Conservation (phyloP, 2,113 vertebrate species). For the Elaphurus davidianus region DNA sequence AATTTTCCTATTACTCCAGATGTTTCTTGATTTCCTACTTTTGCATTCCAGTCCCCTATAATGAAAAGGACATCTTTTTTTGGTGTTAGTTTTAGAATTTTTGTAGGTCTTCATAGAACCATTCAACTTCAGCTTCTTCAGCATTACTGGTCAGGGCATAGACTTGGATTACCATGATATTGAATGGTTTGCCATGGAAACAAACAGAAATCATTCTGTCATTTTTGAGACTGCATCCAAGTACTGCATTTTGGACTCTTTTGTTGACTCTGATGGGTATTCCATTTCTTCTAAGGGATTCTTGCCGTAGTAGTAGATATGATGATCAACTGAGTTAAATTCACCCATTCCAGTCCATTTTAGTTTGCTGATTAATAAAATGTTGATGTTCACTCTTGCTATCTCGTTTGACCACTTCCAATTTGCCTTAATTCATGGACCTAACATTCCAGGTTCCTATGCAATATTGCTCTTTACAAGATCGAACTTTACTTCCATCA, state of each 20-base stretch:
- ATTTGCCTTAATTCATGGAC: too few relatives aligned
- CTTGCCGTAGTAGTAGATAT: too few relatives aligned
- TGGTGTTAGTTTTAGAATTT: neutral
- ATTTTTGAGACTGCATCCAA: neutral
- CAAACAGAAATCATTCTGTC: neutral
- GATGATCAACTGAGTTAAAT: too few relatives aligned
- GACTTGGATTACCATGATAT: neutral
- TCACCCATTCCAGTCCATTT: too few relatives aligned
- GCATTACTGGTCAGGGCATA: neutral
- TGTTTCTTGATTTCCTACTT: neutral
- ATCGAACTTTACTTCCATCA: too few relatives aligned
- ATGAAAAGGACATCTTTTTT: neutral
- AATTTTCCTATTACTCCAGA: neutral
- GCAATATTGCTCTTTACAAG: too few relatives aligned
- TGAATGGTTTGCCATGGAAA: neutral
- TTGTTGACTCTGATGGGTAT: neutral
- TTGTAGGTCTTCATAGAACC: neutral
- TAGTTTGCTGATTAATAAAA: too few relatives aligned
- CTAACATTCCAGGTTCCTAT: too few relatives aligned
- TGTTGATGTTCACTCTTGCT: too few relatives aligned
- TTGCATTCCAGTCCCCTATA: neutral
- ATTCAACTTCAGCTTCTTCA: neutral
- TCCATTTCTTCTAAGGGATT: too few relatives aligned
- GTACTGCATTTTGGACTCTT: neutral
- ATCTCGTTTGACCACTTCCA: too few relatives aligned